A percentile compares a stretch with the other conserved stretches of the same genome.
These are phyloP conservation scores for Melanargia galathea DNA, from an alignment of 2,888 invertebrate species.

Conservation along the genomic window DNA sequence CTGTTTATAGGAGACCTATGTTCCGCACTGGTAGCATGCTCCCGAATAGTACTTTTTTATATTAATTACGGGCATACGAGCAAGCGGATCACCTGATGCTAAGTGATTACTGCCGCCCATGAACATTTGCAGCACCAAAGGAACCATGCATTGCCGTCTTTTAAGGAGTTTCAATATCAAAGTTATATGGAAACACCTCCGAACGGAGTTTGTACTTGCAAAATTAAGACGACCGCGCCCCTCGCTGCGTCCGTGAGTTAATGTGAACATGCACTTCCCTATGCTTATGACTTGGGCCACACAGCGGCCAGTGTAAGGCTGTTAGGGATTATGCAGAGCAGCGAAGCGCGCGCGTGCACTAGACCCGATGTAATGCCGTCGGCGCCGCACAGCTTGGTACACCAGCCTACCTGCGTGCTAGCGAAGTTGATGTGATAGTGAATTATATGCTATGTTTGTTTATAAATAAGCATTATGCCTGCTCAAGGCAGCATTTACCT, in stretches of 20 bases:
- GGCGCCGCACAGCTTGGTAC: conserved; percentile 27
- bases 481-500: no score
- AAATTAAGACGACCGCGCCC: neutral
- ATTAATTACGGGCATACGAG: no score
- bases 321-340: conserved; percentile 60
- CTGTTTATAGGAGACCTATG: no score
- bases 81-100: no score
- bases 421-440: neutral
- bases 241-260: neutral
- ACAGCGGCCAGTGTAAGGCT: conserved; percentile 45
- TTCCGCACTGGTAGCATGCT: no score
- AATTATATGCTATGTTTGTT: neutral
- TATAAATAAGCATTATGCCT: neutral
- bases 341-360: conserved; percentile 70
- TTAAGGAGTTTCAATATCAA: no score
- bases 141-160: no score
- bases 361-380: conserved; percentile 68
- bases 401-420: conserved; percentile 16
- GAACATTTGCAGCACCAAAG: no score
- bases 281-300: conserved; percentile 28
- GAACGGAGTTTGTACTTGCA: no score
- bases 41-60: no score
- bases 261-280: neutral
- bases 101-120: no score
- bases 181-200: no score